A percentile compares a stretch with the other conserved stretches of the same genome.
These are phyloP conservation scores for Ganaspis sp. DNA, from an alignment of 1,140 invertebrate species.

Conservation along the genomic window DNA sequence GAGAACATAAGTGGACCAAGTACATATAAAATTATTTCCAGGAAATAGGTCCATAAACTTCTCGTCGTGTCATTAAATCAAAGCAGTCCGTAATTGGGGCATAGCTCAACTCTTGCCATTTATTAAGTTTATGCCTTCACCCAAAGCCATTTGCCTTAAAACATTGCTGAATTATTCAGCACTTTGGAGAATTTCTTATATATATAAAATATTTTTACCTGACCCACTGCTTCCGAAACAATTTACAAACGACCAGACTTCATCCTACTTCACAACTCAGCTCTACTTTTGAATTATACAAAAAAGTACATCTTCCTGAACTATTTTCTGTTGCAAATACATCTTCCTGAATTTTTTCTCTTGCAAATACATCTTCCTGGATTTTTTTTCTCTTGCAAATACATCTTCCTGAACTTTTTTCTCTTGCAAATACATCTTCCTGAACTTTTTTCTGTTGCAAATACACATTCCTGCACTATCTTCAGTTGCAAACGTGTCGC, in stretches of 20 bases:
- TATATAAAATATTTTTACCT: conserved; percentile 5
- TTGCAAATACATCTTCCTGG: no score
- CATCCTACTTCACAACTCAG: background rate
- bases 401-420: no score
- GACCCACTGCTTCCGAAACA: background rate
- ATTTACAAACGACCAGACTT: background rate
- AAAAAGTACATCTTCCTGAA: no score
- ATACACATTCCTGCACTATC: no score
- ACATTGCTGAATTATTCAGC: background rate
- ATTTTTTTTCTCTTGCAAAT: no score
- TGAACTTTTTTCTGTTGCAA: no score
- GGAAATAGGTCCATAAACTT: conserved; percentile 17
- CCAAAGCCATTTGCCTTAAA: background rate
- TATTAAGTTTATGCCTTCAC: conserved; percentile 13
- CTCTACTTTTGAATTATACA: background rate
- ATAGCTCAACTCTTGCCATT: background rate
- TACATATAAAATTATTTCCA: conserved; percentile 20
- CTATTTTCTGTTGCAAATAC: no score
- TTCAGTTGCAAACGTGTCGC: no score
- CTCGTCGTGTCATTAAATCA: conserved; percentile 24
- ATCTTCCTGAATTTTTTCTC: no score
- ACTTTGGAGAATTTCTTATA: background rate
- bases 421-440: no score
- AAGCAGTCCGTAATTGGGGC: conserved; percentile 5
- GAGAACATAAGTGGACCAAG: conserved; percentile 4